Evolutionary conservation across 2,888 invertebrate genomes (phyloP).

Genomic region (Drosophila kuntzei): DNA sequence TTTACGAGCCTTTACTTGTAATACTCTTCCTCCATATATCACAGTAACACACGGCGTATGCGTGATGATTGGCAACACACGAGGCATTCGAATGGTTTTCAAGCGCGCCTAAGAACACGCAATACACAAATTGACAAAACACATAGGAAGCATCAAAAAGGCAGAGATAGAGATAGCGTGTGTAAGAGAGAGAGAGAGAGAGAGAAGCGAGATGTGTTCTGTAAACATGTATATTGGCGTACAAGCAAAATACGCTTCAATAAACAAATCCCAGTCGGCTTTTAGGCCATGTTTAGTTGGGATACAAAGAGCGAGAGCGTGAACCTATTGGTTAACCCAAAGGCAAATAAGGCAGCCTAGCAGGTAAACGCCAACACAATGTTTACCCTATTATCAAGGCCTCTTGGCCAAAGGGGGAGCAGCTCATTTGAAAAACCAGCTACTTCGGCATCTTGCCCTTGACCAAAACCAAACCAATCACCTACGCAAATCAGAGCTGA

Average conservation of each 20-base stretch:
- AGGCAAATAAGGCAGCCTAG: constrained; percentile 35
- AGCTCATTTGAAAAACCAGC: constrained; percentile 13
- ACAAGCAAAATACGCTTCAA: constrained; percentile 58
- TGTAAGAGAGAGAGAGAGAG: not conserved
- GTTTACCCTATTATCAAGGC: constrained; percentile 16
- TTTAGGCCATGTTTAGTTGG: constrained; percentile 25
- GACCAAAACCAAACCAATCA: constrained; percentile 41
- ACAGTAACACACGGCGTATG: constrained; percentile 58
- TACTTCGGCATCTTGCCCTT: constrained; percentile 12
- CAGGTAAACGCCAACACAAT: constrained; percentile 12
- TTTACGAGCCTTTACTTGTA: constrained; percentile 36
- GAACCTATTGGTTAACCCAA: constrained; percentile 34
- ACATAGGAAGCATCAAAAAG: constrained; percentile 28
- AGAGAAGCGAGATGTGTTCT: constrained; percentile 7
- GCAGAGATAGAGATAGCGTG: not conserved
- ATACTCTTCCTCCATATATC: constrained; percentile 30
- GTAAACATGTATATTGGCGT: constrained; percentile 45
- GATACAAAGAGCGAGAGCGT: constrained; percentile 2
- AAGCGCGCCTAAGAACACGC: constrained; percentile 47
- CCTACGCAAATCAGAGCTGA: constrained; percentile 56
- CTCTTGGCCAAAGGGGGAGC: constrained; percentile 4
- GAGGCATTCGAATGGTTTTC: constrained; percentile 40
- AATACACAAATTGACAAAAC: constrained; percentile 53
- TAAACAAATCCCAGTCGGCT: constrained; percentile 61
- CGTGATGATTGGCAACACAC: constrained; percentile 66